Evolutionary conservation across 2,797 vertebrate genomes (phyloP).

Genomic region (Tadarida brasiliensis): DNA sequence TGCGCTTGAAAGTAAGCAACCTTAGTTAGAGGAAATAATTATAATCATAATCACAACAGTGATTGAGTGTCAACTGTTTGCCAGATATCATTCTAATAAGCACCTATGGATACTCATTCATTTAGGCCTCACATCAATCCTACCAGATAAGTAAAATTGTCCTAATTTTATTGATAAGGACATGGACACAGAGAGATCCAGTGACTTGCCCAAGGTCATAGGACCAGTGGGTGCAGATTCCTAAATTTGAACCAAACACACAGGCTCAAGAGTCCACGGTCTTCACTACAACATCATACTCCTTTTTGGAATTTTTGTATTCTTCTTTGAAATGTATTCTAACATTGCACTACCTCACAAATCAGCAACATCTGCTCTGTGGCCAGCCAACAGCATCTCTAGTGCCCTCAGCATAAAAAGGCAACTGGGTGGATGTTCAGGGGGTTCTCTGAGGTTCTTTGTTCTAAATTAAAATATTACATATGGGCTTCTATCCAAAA

Average conservation of each 20-base stretch:
- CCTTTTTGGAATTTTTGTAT: background rate
- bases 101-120: background rate
- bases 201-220: background rate
- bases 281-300: background rate
- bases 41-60: background rate
- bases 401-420: background rate
- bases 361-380: background rate
- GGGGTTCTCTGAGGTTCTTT: conserved; percentile 5
- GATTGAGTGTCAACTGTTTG: background rate
- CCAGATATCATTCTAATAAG: conserved; percentile 40
- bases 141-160: background rate
- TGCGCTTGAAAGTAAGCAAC: background rate
- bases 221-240: background rate
- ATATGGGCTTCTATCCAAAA: background rate
- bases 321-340: conserved; percentile 16
- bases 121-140: background rate
- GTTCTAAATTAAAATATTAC: conserved; percentile 36
- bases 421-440: background rate
- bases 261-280: conserved; percentile 1
- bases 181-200: background rate
- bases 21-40: conserved; percentile 26
- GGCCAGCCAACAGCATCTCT: background rate
- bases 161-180: background rate
- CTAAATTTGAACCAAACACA: conserved; percentile 31
- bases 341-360: background rate